A percentile compares a stretch with the other conserved stretches of the same genome.
phyloP scores from a whole-genome alignment of 2,797 vertebrate species.

The Acipenser transmontanus region DNA sequence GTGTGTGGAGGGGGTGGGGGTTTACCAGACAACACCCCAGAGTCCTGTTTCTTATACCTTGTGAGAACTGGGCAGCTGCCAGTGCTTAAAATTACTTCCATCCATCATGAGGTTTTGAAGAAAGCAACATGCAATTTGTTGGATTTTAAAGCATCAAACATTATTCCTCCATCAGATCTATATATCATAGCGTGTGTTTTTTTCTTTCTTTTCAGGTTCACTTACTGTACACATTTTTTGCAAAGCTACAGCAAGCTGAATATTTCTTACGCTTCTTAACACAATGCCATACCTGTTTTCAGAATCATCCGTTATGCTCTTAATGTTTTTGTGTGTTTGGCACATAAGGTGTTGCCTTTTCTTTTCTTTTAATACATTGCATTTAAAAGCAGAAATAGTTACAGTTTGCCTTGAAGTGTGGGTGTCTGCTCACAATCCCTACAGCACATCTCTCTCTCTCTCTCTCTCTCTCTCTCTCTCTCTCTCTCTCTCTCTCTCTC shows the following conservation, averaged over 20 bases:
- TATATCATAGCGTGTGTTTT: constrained; percentile 21
- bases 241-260: background rate
- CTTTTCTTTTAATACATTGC: background rate
- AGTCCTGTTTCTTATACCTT: constrained; percentile 43
- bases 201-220: constrained; percentile 22
- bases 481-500: background rate
- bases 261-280: background rate
- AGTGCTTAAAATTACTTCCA: constrained; percentile 60
- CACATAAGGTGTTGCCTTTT: background rate
- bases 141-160: constrained; percentile 45
- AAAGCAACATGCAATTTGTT: constrained; percentile 52
- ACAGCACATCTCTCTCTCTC: constrained; percentile 15
- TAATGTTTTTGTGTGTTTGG: background rate
- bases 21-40: constrained; percentile 29
- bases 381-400: constrained; percentile 9
- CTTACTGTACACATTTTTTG: constrained; percentile 19
- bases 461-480: constrained; percentile 2
- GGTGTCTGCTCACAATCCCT: constrained; percentile 25
- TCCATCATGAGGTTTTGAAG: constrained; percentile 53
- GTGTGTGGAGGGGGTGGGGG: constrained; percentile 3
- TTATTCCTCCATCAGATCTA: constrained; percentile 41
- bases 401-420: constrained; percentile 30
- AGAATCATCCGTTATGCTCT: background rate
- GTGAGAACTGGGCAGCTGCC: constrained; percentile 40
- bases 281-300: background rate